Percentiles rank a stretch among this genome's conserved stretches.
Evolutionary conservation across 2,888 invertebrate genomes (phyloP).

Genomic region (Sinohyriopsis cumingii): DNA sequence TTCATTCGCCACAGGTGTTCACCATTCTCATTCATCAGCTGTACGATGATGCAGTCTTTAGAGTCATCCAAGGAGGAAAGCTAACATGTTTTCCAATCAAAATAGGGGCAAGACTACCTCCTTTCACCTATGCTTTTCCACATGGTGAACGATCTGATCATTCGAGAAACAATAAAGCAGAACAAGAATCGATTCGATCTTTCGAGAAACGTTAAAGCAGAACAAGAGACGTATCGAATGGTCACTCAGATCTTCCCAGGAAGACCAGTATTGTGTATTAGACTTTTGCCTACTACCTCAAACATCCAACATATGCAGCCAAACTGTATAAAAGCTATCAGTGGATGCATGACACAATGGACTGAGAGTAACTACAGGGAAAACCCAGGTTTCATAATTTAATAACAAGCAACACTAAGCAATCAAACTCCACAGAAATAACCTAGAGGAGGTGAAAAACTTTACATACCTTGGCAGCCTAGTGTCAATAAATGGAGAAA

Average conservation of each 20-base stretch:
- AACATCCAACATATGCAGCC: constrained; percentile 7
- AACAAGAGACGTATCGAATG: constrained; percentile 7
- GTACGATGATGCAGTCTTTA: not conserved
- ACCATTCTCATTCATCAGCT: constrained; percentile 5
- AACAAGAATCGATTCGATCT: not conserved
- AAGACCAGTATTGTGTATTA: constrained; percentile 20
- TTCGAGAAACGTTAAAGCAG: not conserved
- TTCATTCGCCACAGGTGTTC: constrained; percentile 12
- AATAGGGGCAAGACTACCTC: constrained; percentile 9
- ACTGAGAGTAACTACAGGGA: no score
- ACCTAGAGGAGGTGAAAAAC: no score
- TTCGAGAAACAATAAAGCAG: constrained; percentile 1
- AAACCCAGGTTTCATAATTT: no score
- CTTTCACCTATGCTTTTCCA: constrained; percentile 13
- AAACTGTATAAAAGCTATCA: not conserved
- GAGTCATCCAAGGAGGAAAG: constrained; percentile 8
- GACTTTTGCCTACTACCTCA: constrained; percentile 8
- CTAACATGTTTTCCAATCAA: constrained; percentile 10
- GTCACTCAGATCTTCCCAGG: constrained; percentile 2
- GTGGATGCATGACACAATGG: no score
- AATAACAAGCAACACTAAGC: no score
- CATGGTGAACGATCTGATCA: constrained; percentile 13
- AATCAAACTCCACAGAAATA: no score
- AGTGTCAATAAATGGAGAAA: no score
- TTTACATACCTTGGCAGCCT: no score